phyloP scores from a whole-genome alignment of 2,113 vertebrate species.

The Haliaeetus leucogaster region DNA sequence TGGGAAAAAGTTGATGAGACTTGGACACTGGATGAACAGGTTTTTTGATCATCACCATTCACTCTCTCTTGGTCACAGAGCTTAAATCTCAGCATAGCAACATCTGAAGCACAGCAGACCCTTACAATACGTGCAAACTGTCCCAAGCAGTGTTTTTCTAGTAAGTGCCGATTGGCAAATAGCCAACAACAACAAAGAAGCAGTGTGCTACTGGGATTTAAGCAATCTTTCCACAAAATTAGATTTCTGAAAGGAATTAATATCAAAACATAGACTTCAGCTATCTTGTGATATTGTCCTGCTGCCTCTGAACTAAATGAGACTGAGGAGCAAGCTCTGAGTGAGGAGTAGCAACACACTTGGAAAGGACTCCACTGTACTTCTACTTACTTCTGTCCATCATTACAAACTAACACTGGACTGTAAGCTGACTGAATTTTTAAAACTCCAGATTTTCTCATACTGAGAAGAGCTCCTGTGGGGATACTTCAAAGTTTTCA shows the following conservation, averaged over 20 bases:
- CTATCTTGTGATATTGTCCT: not conserved
- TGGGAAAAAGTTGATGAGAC: not conserved
- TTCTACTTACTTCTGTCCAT: not conserved
- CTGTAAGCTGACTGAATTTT: not conserved
- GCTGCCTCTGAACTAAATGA: not conserved
- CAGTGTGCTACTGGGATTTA: not conserved
- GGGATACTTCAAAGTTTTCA: constrained; percentile 36
- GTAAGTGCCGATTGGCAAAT: not conserved
- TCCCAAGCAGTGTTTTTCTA: not conserved
- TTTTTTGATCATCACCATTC: not conserved
- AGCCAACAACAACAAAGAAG: not conserved
- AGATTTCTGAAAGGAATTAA: not conserved
- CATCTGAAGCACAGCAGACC: not conserved
- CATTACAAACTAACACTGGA: not conserved
- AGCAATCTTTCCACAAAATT: not conserved
- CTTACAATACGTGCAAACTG: not conserved
- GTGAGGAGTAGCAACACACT: not conserved
- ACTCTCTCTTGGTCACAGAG: not conserved
- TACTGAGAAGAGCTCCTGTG: not conserved
- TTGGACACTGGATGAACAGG: not conserved
- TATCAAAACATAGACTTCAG: not conserved
- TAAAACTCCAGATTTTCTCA: not conserved
- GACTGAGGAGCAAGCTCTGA: not conserved
- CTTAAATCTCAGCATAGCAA: not conserved
- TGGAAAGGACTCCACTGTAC: not conserved